Conservation (phyloP, 2,888 invertebrate species). For the Pammene fasciana region DNA sequence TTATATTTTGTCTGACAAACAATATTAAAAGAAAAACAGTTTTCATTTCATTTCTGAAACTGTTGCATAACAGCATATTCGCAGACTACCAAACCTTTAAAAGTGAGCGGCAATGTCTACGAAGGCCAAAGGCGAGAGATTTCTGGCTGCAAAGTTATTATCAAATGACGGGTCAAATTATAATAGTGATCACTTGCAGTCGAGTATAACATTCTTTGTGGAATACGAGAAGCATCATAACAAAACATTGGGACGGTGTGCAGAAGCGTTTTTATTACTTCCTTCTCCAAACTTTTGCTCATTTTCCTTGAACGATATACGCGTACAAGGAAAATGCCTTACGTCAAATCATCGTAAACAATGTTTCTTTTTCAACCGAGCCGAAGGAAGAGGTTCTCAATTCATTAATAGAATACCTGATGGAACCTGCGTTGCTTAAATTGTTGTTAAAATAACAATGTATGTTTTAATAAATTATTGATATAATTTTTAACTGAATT, state of each 20-base stretch:
- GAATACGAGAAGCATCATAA: neutral
- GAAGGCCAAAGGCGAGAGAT: too few species aligned
- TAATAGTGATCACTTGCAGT: neutral
- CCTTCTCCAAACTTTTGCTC: neutral
- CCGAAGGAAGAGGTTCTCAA: too few species aligned
- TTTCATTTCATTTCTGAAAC: slow-evolving; percentile 1
- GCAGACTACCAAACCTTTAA: too few species aligned
- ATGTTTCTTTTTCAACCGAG: too few species aligned
- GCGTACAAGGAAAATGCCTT: neutral
- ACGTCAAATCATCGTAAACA: too few species aligned
- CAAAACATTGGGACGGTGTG: slow-evolving; percentile 12
- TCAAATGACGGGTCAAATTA: neutral
- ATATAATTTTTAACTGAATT: too few species aligned
- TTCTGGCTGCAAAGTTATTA: too few species aligned
- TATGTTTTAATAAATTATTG: too few species aligned
- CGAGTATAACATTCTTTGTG: neutral
- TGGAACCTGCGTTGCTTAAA: too few species aligned
- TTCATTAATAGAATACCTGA: too few species aligned
- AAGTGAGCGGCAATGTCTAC: too few species aligned
- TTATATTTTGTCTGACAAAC: slow-evolving; percentile 1
- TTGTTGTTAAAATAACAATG: too few species aligned
- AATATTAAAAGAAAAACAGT: neutral
- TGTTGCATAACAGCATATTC: slow-evolving; percentile 10
- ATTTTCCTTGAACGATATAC: slow-evolving; percentile 11
- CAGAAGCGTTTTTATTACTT: slow-evolving; percentile 12